phyloP scores from a whole-genome alignment of 1,140 invertebrate genomes.

The Drosophila willistoni region DNA sequence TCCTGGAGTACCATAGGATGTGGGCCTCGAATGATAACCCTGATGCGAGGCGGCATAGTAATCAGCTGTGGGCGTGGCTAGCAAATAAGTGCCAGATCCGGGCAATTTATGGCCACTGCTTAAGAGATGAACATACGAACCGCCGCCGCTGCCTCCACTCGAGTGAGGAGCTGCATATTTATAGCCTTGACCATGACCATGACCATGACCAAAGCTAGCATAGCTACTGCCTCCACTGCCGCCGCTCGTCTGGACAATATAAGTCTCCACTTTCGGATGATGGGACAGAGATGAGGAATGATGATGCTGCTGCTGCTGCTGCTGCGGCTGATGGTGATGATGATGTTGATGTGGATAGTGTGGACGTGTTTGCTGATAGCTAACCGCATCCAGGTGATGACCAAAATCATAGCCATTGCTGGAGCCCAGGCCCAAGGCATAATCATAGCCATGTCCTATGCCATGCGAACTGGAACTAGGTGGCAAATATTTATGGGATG shows the following conservation, averaged over 20 bases:
- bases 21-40: background rate
- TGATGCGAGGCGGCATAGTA: conserved; percentile 18
- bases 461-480: conserved; percentile 24
- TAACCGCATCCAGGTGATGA: conserved; percentile 9
- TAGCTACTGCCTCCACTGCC: background rate
- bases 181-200: conserved; percentile 28
- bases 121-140: conserved; percentile 23
- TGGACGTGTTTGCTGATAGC: conserved; percentile 35
- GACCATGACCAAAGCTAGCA: background rate
- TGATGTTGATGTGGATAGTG: conserved; percentile 18
- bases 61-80: conserved; percentile 41
- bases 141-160: background rate
- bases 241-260: conserved; percentile 62
- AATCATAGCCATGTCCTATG: conserved; percentile 16
- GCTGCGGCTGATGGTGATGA: conserved; percentile 21
- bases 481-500: conserved; percentile 70
- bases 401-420: conserved; percentile 57
- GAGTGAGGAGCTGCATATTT: conserved; percentile 28
- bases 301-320: conserved; percentile 35
- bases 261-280: conserved; percentile 60
- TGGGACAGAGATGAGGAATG: conserved; percentile 19
- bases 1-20: conserved; percentile 8
- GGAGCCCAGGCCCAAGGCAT: conserved; percentile 42
- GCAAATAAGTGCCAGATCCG: conserved; percentile 47
- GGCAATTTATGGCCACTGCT: conserved; percentile 52